Percentiles rank a stretch among this genome's conserved stretches.
phyloP scores from a whole-genome alignment of 2,113 vertebrate species.

The Forbesichthys agassizii region DNA sequence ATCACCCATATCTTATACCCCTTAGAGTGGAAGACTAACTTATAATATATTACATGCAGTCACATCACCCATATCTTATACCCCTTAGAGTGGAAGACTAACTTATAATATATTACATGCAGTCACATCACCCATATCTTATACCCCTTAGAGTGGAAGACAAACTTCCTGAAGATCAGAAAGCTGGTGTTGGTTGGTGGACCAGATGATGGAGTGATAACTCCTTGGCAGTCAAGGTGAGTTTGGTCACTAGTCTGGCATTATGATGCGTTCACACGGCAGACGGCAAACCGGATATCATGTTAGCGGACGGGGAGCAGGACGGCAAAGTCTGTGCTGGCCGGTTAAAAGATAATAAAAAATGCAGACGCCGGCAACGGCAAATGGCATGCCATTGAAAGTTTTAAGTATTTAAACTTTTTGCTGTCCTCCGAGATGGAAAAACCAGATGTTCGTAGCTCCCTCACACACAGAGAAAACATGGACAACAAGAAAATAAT shows the following conservation, averaged over 20 bases:
- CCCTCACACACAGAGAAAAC: too few species aligned
- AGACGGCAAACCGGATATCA: too few species aligned
- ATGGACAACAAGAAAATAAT: too few species aligned
- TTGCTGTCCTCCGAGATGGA: too few species aligned
- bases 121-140: not conserved
- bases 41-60: slow-evolving; percentile 32
- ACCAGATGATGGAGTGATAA: slow-evolving; percentile 90
- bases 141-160: slow-evolving; percentile 81
- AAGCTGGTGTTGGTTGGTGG: slow-evolving; percentile 86
- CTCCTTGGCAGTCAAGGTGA: slow-evolving; percentile 91
- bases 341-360: too few species aligned
- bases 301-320: too few species aligned
- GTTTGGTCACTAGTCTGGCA: not conserved
- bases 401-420: too few species aligned
- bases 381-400: too few species aligned
- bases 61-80: not conserved
- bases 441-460: too few species aligned
- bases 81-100: slow-evolving; percentile 83
- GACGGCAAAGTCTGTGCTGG: too few species aligned
- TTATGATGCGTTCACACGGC: slow-evolving; percentile 8
- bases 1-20: too few species aligned
- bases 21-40: slow-evolving; percentile 87
- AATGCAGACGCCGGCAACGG: too few species aligned
- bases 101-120: slow-evolving; percentile 64
- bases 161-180: slow-evolving; percentile 85